Base-by-base conservation (phyloP, 2,888 invertebrate genomes). In the Morpho helenor region DNA sequence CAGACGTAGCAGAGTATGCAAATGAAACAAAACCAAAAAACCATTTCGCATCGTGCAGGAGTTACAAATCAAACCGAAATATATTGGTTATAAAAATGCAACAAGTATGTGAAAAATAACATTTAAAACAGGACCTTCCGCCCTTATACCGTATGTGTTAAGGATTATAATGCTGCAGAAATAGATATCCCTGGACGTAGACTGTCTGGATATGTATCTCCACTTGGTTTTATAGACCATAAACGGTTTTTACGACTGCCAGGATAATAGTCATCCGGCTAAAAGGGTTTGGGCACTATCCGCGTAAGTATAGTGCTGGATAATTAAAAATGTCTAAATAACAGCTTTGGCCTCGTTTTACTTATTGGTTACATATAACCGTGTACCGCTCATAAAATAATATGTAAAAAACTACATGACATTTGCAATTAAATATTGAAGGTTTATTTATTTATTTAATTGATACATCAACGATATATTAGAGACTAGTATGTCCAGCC, bases 21-120 rank as follows among this genome's bases (percentile, higher is more conserved):
- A 44, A 39, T 51, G 66, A 72, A 74, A 74, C 66, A 72, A 68
- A 73, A 68, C 66, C 79, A 79, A 81, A 78, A 75, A 68, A 70
- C 69, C 69, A 79, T 77, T 79, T 77, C 73, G 72, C 75, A 71
- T 71, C 75, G 76, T 75, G 75, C 87, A 79, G 82, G 70, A 85
- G 89, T 88, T 82, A 76, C 89, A 89, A 89, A 89, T 89, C 89
- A 88, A 86, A 86, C 79, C 79, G 77, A 86, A 82, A 87, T 89
- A 87, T 89, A 88, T 89, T 82, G 88, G 84, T 83, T 86, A 84
- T 89, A 89, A 90, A 90, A 87, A 72, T 82, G 89, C 90, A 89
- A 90, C 89, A 89, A 89, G 87, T 89, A 87, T 82, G 78, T 78
- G 81, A 80, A 85, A 82, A 77, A 81, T 79, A 80, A 81, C 79